phyloP scores from a whole-genome alignment of 1,140 invertebrate genomes.

The Brachionus sp. region DNA sequence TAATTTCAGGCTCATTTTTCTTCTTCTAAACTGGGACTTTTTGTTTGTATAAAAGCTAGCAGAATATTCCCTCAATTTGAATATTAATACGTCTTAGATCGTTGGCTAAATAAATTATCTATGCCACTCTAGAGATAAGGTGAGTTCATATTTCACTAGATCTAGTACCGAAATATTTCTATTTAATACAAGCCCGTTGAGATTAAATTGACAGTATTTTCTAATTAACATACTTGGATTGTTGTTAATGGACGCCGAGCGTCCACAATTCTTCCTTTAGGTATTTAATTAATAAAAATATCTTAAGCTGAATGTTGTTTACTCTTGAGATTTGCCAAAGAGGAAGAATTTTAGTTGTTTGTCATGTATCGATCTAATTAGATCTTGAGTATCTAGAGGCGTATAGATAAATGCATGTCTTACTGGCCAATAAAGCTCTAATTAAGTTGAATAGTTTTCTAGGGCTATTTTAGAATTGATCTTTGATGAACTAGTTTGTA shows the following conservation, averaged over 20 bases:
- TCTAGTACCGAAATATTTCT: not conserved
- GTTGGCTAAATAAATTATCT: not conserved
- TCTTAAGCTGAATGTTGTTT: not conserved
- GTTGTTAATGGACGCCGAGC: not conserved
- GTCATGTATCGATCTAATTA: slow-evolving; percentile 1
- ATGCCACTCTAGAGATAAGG: slow-evolving; percentile 4
- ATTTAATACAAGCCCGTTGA: not conserved
- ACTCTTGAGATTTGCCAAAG: not conserved
- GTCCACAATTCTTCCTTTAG: not conserved
- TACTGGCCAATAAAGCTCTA: not conserved
- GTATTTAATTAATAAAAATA: not conserved
- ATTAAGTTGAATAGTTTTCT: not conserved
- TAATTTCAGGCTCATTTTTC: not conserved
- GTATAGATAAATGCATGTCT: not conserved
- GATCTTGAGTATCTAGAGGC: not conserved
- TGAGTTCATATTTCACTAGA: not conserved
- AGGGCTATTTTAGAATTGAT: not conserved
- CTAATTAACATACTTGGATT: not conserved
- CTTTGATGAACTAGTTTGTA: slow-evolving; percentile 6
- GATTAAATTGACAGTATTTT: not conserved
- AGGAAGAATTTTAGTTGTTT: not conserved
- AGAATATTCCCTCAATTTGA: not conserved
- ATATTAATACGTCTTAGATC: slow-evolving; percentile 2
- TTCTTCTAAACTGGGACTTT: not conserved
- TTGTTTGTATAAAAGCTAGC: not conserved